Evolutionary conservation across 2,113 vertebrate species (phyloP).

Genomic region (Mormoops blainvillei): DNA sequence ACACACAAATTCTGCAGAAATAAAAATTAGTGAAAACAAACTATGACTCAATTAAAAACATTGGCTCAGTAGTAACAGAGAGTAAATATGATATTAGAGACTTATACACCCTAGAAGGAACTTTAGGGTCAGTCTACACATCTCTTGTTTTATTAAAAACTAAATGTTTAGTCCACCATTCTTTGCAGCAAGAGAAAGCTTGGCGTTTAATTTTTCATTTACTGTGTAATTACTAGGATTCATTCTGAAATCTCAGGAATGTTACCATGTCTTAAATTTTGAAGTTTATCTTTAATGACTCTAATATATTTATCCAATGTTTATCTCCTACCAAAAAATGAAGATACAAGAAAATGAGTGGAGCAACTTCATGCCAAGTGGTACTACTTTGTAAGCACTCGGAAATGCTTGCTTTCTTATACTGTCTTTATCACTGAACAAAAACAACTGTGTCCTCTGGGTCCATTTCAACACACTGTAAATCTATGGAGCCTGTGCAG

Average conservation of each 20-base stretch:
- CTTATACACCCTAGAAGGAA: neutral
- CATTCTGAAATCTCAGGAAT: neutral
- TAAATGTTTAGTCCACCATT: neutral
- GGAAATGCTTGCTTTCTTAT: neutral
- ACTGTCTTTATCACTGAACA: slow-evolving; percentile 3
- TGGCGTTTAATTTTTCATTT: neutral
- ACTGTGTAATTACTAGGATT: neutral
- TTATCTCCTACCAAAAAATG: neutral
- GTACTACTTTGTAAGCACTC: slow-evolving; percentile 17
- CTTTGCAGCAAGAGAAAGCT: neutral
- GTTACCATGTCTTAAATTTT: neutral
- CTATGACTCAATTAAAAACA: neutral
- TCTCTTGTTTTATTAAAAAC: neutral
- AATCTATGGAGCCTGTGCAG: slow-evolving; percentile 2
- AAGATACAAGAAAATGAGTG: neutral
- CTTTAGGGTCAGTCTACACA: neutral
- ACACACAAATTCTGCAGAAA: neutral
- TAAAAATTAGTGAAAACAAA: neutral
- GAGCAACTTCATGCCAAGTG: neutral
- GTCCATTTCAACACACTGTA: slow-evolving; percentile 29
- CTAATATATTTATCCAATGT: neutral
- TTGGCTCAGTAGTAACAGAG: neutral
- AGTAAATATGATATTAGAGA: neutral
- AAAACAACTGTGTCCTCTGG: neutral
- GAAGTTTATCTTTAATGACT: neutral